Evolutionary conservation across 2,888 invertebrate species (phyloP), one percentile per base, ranked within the genome.

Genomic region (Phlogophora meticulosa): DNA sequence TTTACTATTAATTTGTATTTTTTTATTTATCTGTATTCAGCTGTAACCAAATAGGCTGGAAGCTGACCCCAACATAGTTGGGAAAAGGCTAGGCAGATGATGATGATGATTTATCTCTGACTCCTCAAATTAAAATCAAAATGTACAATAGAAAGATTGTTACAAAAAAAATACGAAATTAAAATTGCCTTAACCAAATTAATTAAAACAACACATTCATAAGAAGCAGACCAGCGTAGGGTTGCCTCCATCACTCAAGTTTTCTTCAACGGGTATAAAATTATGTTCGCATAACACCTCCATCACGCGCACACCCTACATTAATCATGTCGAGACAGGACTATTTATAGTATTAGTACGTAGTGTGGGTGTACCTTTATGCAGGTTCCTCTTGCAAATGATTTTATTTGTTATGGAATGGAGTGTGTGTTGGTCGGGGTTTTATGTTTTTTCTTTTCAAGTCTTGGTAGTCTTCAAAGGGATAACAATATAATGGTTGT

Each of bases 241-340:
- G 80, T 78, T 75, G 64, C 74, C 74, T 77, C 72, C 88, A 90
- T 91, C 90, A 89, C 83, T 91, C 90, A 90, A 88, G 85, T 87
- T 88, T 87, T 85, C 86, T 85, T 80, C 81, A 76, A 73, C 77
- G 80, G 83, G 85, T 86, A 90, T 89, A 90, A 90, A 89, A 91
- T 90, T 86, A 90, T 87, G 87, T 84, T 78, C 84, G 80, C 85
- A 85, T 87, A 86, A 89, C 89, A 88, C 90, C 90, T 90, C 85
- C 88, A 87, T 89, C 89, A 88, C 52, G 67, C 71, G 76, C 85
- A 80, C 81, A 81, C 85, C 86, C 76, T 78, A 81, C 90, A 91
- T 91, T 89, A 91, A 90, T 91, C 91, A 90, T 82, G 76, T 74
- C 76, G 78, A 66, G 76, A 77, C 75, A 73, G 75, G 84, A 84